These are phyloP conservation scores for Ctenoplectra terminalis DNA, from an alignment of 1,140 invertebrate genomes.

Conservation along the genomic window DNA sequence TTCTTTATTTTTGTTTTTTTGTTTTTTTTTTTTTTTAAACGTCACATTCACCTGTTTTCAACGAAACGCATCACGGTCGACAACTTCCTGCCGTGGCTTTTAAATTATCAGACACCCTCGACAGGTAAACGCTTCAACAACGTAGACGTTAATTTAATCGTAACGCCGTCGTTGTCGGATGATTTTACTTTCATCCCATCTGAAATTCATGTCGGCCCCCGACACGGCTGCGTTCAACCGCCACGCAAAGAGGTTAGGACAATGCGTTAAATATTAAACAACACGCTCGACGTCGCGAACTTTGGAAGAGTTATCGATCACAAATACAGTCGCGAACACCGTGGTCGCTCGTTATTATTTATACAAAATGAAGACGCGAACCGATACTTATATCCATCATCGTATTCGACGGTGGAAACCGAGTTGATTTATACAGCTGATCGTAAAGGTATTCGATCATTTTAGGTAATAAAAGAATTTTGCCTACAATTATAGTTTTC, in stretches of 20 bases:
- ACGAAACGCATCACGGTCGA: background rate
- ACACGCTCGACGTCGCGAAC: background rate
- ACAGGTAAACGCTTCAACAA: background rate
- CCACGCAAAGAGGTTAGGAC: background rate
- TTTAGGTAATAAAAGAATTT: no score
- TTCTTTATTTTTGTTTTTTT: no score
- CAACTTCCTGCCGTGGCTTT: background rate
- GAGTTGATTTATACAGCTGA: no score
- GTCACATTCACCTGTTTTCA: background rate
- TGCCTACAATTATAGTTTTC: no score
- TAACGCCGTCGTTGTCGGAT: background rate
- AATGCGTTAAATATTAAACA: constrained; percentile 45
- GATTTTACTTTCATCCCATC: constrained; percentile 8
- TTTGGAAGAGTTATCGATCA: background rate
- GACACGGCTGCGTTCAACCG: background rate
- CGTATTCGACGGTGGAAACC: no score
- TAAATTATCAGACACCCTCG: background rate
- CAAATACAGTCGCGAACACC: background rate
- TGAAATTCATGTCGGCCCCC: constrained; percentile 17
- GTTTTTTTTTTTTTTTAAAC: constrained; percentile 2
- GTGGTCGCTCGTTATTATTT: background rate
- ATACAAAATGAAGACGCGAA: background rate
- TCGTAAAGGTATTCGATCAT: no score
- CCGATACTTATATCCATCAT: background rate
- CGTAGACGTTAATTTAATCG: background rate